Conservation (phyloP, 2,113 vertebrate species). For the Campylomormyrus tamandua region DNA sequence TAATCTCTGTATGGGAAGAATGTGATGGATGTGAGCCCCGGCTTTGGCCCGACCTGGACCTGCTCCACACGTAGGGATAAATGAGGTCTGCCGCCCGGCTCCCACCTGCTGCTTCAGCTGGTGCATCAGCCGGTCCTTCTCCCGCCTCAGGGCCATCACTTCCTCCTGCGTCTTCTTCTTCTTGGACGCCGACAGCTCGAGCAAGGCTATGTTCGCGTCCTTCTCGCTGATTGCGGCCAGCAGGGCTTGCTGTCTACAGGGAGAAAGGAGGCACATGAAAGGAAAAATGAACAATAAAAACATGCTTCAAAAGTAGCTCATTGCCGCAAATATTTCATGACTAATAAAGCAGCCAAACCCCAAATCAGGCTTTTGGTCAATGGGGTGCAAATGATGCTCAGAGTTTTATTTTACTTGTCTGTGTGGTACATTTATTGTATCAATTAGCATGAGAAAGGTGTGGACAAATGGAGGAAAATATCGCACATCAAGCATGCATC, state of each 20-base stretch:
- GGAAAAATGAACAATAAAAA: not conserved
- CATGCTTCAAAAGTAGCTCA: not conserved
- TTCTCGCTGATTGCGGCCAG: slow-evolving; percentile 99
- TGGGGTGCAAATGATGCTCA: not conserved
- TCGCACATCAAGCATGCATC: not conserved
- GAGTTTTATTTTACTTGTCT: not conserved
- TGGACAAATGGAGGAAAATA: not conserved
- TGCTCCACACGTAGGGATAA: not conserved
- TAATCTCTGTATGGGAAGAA: slow-evolving; percentile 7
- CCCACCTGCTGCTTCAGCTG: slow-evolving; percentile 94
- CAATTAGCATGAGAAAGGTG: not conserved
- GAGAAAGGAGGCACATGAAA: not conserved
- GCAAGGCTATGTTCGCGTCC: slow-evolving; percentile 95
- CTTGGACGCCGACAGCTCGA: slow-evolving; percentile 94
- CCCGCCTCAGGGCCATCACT: slow-evolving; percentile 87
- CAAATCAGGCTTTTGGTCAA: not conserved
- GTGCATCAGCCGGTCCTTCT: slow-evolving; percentile 94
- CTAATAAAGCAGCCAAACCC: not conserved
- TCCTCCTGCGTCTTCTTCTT: slow-evolving; percentile 99
- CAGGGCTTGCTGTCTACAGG: slow-evolving; percentile 85
- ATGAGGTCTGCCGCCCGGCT: slow-evolving; percentile 31
- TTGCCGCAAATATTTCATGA: not conserved
- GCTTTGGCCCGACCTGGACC: not conserved
- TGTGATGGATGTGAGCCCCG: not conserved
- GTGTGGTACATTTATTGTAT: not conserved